Base-by-base conservation (phyloP, 2,113 vertebrate species). In the Xiphophorus couchianus region DNA sequence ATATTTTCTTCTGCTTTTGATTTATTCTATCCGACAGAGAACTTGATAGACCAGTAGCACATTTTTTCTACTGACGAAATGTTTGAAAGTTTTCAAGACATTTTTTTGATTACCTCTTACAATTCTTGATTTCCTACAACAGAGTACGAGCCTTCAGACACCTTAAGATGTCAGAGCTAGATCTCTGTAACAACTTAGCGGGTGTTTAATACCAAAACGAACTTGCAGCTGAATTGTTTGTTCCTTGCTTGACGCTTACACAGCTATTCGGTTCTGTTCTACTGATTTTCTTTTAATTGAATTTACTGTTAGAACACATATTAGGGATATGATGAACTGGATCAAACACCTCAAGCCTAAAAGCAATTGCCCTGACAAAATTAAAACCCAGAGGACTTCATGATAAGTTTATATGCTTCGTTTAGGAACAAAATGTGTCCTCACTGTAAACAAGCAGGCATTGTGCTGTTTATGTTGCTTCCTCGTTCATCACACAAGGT, bases 401-500 rank as follows among this genome's bases (percentile, higher is more conserved):
- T 51, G 35, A 62, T 42, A 17, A 73, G 58, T 19, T 6, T n/a
- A 39, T 30, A 11, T 61, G 27, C 48, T 74, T 79, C 83, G 88
- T 79, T 74, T 67, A 71, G 63, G 22, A 29, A 5, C 64, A 27
- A 27, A 31, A n/a, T 69, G 62, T 72, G 14, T 66, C 62, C 29
- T 73, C 69, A 44, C 69, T 78, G 17, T 44, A 15, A 10, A 62
- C 51, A 25, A 54, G 60, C 77, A 25, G 74, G 69, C 51, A 65
- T 80, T 58, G 77, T 29, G 73, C 39, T 91, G 89, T 94, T 91
- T 90, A 74, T 86, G 63, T 69, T 80, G 78, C 87, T 83, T 44
- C 84, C 69, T 72, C 67, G 72, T 67, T 86, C 68, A 66, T 89
- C 85, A 77, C 82, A 80, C 86, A 75, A 92, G 93, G 90, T 94